phyloP scores from a whole-genome alignment of 1,140 invertebrate species.

The Melitaea cinxia region DNA sequence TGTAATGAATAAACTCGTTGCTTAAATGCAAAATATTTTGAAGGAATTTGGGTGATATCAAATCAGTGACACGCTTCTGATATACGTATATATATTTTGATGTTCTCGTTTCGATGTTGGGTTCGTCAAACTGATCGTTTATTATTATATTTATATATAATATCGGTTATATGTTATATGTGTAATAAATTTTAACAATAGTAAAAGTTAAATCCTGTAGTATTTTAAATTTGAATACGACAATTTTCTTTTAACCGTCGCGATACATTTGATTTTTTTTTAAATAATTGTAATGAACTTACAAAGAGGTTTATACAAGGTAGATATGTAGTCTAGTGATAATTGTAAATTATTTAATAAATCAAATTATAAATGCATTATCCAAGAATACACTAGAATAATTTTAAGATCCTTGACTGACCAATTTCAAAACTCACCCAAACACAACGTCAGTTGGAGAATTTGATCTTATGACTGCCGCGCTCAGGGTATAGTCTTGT shows the following conservation, averaged over 20 bases:
- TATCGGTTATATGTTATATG: slow-evolving; percentile 12
- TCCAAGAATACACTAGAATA: slow-evolving; percentile 62
- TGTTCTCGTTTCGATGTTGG: slow-evolving; percentile 10
- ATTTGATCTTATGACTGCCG: slow-evolving; percentile 75
- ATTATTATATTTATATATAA: slow-evolving; percentile 10
- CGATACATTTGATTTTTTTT: slow-evolving; percentile 35
- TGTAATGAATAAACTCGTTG: slow-evolving; percentile 50
- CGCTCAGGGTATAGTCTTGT: slow-evolving; percentile 70
- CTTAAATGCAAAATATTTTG: slow-evolving; percentile 59
- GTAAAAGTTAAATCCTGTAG: slow-evolving; percentile 9
- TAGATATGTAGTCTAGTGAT: slow-evolving; percentile 74
- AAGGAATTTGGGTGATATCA: slow-evolving; percentile 80
- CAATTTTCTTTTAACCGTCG: slow-evolving; percentile 6
- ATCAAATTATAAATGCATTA: slow-evolving; percentile 50
- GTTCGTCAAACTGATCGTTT: slow-evolving; percentile 4
- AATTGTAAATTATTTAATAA: slow-evolving; percentile 67
- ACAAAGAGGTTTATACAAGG: slow-evolving; percentile 80
- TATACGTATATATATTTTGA: slow-evolving; percentile 8
- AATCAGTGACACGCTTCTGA: slow-evolving; percentile 55
- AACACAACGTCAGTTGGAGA: slow-evolving; percentile 55
- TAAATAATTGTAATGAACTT: slow-evolving; percentile 67
- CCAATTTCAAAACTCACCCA: slow-evolving; percentile 68
- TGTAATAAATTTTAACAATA: background rate
- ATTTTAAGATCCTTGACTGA: slow-evolving; percentile 66
- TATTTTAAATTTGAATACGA: slow-evolving; percentile 23